Conservation (phyloP, 2,888 invertebrate genomes). For the Gasteruption jaculator region DNA sequence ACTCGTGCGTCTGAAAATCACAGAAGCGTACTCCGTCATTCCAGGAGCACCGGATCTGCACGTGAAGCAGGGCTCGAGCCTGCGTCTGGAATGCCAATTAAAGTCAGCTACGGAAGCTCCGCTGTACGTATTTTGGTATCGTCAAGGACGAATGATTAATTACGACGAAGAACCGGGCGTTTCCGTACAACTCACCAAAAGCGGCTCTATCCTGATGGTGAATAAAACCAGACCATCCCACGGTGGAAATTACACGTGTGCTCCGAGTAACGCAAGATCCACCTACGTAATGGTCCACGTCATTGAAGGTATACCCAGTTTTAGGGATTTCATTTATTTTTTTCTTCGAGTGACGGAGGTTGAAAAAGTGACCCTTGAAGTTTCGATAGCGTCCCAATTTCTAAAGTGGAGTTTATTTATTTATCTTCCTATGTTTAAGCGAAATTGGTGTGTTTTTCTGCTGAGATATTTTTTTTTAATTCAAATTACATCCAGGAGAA, state of each 20-base stretch:
- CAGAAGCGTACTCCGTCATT: constrained; percentile 46
- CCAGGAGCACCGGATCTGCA: constrained; percentile 47
- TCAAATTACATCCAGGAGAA: too few relatives aligned
- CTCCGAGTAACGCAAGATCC: constrained; percentile 42
- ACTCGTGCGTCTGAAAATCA: constrained; percentile 41
- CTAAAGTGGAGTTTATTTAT: too few relatives aligned
- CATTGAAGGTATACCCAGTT: constrained; percentile 48
- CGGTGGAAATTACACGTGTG: constrained; percentile 47
- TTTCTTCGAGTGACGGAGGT: not conserved
- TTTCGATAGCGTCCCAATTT: not conserved
- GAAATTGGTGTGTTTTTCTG: too few relatives aligned
- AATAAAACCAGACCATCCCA: constrained; percentile 43
- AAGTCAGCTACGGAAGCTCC: constrained; percentile 45
- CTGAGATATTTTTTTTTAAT: too few relatives aligned
- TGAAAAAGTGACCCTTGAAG: not conserved
- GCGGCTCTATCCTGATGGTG: constrained; percentile 43
- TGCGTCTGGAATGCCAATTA: constrained; percentile 44
- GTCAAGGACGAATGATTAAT: constrained; percentile 47
- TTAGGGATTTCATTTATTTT: constrained; percentile 13
- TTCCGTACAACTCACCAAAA: constrained; percentile 41
- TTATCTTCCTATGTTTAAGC: too few relatives aligned
- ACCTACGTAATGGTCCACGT: constrained; percentile 46
- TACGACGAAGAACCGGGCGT: constrained; percentile 48
- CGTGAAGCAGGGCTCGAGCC: constrained; percentile 47
- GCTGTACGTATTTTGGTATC: constrained; percentile 47